Conservation (phyloP, 1,140 invertebrate genomes). For the Euwallacea similis region DNA sequence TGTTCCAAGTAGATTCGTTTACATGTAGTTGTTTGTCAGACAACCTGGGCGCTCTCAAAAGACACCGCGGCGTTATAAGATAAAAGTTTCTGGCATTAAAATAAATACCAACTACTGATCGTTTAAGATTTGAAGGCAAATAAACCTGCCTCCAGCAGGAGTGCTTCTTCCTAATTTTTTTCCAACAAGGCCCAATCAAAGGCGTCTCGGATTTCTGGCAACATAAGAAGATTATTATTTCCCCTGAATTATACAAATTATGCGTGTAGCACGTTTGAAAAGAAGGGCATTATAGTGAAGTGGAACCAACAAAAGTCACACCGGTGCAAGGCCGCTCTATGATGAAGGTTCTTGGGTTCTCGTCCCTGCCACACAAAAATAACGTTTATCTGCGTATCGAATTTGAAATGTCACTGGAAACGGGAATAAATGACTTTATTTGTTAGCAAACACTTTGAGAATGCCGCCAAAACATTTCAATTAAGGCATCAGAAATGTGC, state of each 20-base stretch:
- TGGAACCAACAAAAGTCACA: conserved; percentile 28
- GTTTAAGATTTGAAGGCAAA: conserved; percentile 30
- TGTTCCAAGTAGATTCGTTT: conserved; percentile 35
- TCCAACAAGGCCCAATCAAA: background rate
- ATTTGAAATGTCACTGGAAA: conserved; percentile 43
- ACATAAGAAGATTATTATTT: conserved; percentile 7
- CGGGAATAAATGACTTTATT: conserved; percentile 45
- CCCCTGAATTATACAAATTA: conserved; percentile 29
- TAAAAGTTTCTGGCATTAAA: conserved; percentile 33
- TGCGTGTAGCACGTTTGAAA: conserved; percentile 27
- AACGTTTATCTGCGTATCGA: conserved; percentile 42
- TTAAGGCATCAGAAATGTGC: conserved; percentile 33
- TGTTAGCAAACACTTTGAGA: conserved; percentile 44
- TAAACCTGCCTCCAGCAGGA: conserved; percentile 16
- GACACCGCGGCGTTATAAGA: conserved; percentile 32
- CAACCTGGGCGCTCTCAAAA: conserved; percentile 29
- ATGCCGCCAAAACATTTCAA: conserved; percentile 44
- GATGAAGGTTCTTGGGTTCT: conserved; percentile 26
- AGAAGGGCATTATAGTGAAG: conserved; percentile 29
- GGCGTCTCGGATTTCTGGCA: background rate
- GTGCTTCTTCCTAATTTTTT: conserved; percentile 1
- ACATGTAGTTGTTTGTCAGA: conserved; percentile 29
- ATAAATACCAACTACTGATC: conserved; percentile 29
- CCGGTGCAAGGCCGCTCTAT: conserved; percentile 3
- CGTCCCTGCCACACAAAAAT: conserved; percentile 17